Base-by-base conservation (phyloP, 2,888 invertebrate genomes). In the Lasioglossum pauxillum region DNA sequence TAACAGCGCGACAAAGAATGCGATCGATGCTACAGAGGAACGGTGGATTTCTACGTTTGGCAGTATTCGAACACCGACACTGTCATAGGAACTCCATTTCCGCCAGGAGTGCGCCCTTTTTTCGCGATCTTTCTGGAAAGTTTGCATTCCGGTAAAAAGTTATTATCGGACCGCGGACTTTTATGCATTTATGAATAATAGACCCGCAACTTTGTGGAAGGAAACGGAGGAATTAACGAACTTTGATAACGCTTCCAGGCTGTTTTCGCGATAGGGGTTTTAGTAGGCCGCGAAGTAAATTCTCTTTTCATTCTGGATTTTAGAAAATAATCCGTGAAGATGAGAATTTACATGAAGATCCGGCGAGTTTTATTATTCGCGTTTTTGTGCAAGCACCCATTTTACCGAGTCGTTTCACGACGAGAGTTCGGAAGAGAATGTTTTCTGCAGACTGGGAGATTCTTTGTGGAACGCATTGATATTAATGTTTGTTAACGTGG, bases 1-100 rank as follows among this genome's bases (percentile, higher is more conserved):
- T 8, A 31, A 23, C 67, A 23, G 23, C 16, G 35, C 35, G 31
- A 35, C 67, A 31, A 67, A 67, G 8, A 19, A 35, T 10, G 3
- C 35, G n/a, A 69, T 60, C 75, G 27, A 60, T 19, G 82, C 38
- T 49, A 44, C 71, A 53, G n/a, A 10, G n/a, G n/a, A n/a, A 53
- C n/a, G 10, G 10, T n/a, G 4, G 10, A 10, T 23, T 53, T n/a
- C 53, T 53, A 53, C 8, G 23, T 53, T 53, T 23, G 7, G 14
- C 5, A 64, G 27, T 64, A 31, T 7, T 7, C n/a, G 27, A 14
- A 1, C 60, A 31, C 60, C 5, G 5, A 27, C 60, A 60, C 31
- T 31, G 31, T 64, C 64, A 64, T 1, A 31, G 53, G 10, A 53
- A 64, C 64, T 31, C 31, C 2, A 31, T 31, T 64, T 60, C 60